These are phyloP conservation scores for Maniola hyperantus DNA, from an alignment of 2,888 invertebrate species.

Conservation along the genomic window DNA sequence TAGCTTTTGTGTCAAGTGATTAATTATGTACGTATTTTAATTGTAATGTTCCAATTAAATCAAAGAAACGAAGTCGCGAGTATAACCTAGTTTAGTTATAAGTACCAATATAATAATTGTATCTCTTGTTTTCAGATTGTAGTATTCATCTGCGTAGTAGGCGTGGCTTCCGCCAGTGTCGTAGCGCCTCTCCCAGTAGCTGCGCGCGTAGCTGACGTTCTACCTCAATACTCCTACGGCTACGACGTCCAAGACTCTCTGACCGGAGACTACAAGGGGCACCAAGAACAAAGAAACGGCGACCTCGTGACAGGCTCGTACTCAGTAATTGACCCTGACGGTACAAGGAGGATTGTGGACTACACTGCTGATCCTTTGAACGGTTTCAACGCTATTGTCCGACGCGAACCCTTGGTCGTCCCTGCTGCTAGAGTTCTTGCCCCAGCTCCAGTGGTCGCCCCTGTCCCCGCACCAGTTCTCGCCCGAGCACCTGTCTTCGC, in stretches of 20 bases:
- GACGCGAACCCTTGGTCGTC: slow-evolving; percentile 73
- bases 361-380: slow-evolving; percentile 81
- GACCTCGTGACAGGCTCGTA: slow-evolving; percentile 83
- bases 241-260: slow-evolving; percentile 83
- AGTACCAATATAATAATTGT: no score
- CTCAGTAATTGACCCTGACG: slow-evolving; percentile 80
- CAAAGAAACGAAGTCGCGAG: no score
- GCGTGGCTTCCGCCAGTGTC: slow-evolving; percentile 65
- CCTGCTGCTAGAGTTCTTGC: slow-evolving; percentile 54
- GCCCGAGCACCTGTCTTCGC: slow-evolving; percentile 51
- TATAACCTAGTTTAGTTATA: no score
- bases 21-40: no score
- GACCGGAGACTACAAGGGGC: slow-evolving; percentile 83
- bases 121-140: slow-evolving; percentile 65
- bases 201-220: slow-evolving; percentile 57
- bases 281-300: slow-evolving; percentile 81
- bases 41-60: no score
- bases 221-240: slow-evolving; percentile 82
- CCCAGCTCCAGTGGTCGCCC: slow-evolving; percentile 55
- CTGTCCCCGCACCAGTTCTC: slow-evolving; percentile 49
- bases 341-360: slow-evolving; percentile 81
- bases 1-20: no score
- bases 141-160: slow-evolving; percentile 73
- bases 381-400: slow-evolving; percentile 83
- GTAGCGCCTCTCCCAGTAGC: slow-evolving; percentile 64